Conservation (phyloP, 2,797 vertebrate species). For the Poecilia velifera region DNA sequence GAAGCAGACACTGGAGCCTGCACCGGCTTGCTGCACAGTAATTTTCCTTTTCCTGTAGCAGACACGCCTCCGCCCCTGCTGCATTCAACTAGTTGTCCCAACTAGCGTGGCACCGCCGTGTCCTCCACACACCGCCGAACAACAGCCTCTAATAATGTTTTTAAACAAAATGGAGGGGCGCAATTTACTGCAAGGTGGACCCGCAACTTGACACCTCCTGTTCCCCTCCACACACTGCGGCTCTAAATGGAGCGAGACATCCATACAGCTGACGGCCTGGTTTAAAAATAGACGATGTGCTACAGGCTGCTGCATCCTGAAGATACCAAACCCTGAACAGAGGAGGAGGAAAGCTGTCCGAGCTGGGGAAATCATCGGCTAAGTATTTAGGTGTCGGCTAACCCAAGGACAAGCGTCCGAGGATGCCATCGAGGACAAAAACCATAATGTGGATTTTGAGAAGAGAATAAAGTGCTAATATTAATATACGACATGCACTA, state of each 20-base stretch:
- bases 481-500: no score
- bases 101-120: no score
- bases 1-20: neutral
- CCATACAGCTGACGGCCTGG: slow-evolving; percentile 71
- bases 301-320: slow-evolving; percentile 33
- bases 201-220: slow-evolving; percentile 69
- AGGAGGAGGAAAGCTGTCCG: rapidly evolving
- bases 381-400: neutral
- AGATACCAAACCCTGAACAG: slow-evolving; percentile 1
- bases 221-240: slow-evolving; percentile 39
- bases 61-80: slow-evolving; percentile 60
- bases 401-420: slow-evolving; percentile 31
- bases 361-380: neutral
- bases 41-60: slow-evolving; percentile 40
- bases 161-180: slow-evolving; percentile 6
- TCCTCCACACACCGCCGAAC: neutral
- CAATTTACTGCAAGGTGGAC: slow-evolving; percentile 22
- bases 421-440: slow-evolving; percentile 16
- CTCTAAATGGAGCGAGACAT: slow-evolving; percentile 70
- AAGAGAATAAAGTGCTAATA: neutral
- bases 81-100: slow-evolving; percentile 62
- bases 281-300: slow-evolving; percentile 75
- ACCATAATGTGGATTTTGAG: neutral
- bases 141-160: neutral
- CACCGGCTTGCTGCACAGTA: slow-evolving; percentile 29